phyloP scores from a whole-genome alignment of 2,888 invertebrate genomes.

The Xestia c-nigrum region DNA sequence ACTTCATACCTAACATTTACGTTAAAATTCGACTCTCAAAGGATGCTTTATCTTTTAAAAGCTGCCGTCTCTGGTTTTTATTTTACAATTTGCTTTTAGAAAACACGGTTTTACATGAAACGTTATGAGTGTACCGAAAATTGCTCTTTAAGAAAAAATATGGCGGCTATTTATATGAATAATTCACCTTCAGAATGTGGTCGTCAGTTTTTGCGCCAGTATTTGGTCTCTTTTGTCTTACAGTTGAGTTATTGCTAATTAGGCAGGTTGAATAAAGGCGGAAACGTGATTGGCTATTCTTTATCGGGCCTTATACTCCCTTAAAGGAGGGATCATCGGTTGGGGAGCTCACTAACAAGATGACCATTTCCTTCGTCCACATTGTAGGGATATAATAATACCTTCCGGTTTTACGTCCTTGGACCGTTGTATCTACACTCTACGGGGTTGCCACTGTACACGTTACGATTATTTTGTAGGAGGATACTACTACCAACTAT shows the following conservation, averaged over 20 bases:
- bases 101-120: conserved; percentile 27
- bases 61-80: conserved; percentile 9
- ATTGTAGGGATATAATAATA: conserved; percentile 51
- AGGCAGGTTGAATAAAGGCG: conserved; percentile 49
- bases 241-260: conserved; percentile 63
- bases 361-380: conserved; percentile 52
- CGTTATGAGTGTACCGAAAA: conserved; percentile 39
- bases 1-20: conserved; percentile 30
- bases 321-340: conserved; percentile 5
- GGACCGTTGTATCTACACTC: conserved; percentile 19
- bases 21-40: conserved; percentile 27
- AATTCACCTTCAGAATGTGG: conserved; percentile 44
- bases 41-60: conserved; percentile 27
- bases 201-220: conserved; percentile 44
- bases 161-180: conserved; percentile 31
- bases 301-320: conserved; percentile 15
- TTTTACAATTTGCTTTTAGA: conserved; percentile 29
- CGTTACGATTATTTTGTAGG: conserved; percentile 12
- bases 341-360: conserved; percentile 39
- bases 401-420: conserved; percentile 43
- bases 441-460: conserved; percentile 1
- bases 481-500: not conserved
- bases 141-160: conserved; percentile 37
- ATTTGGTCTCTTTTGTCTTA: conserved; percentile 54
- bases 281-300: conserved; percentile 41